Evolutionary conservation across 2,888 invertebrate genomes (phyloP), one percentile per base, ranked within the genome.

Genomic region (Drosophila prostipennis): DNA sequence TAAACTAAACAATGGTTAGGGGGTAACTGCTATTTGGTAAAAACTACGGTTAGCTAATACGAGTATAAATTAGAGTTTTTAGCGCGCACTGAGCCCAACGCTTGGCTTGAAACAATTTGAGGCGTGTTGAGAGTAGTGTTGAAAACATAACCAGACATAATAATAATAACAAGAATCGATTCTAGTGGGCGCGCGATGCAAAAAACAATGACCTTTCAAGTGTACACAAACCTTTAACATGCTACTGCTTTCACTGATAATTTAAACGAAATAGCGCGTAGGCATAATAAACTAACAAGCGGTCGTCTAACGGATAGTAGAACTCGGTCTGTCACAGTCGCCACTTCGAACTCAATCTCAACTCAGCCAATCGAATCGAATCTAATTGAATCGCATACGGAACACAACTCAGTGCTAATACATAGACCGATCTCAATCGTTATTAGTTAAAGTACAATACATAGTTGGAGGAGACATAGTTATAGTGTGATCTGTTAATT

Each of bases 331-430:
- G 58, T 69, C 45, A 32, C 29, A 60, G 11, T 26, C 63, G 42
- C 32, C n/a, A 39, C 26, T 32, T 42, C 11, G 19, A 70, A 49
- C 29, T 46, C 67, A 81, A 72, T 52, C 29, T 46, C 67, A 81
- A 72, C 51, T 74, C 19, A 74, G 69, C 71, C 77, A 87, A 80
- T 70, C 19, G 51, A 87, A 80, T 70, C 19, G 51, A 64, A 71
- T 63, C 60, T 14, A 63, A 77, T 56, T 68, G 73, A 59, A 80
- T 68, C 64, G 54, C 54, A 61, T 64, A 64, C 42, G 42, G n/a
- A 63, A 74, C 60, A 61, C 51, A 82, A 87, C 85, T 81, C 82
- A 87, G 83, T 82, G 83, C 86, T 79, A 81, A 79, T 81, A 81
- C 70, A 67, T 68, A 64, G 63, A 69, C 53, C 61, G 61, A 39